A percentile compares a stretch with the other conserved stretches of the same genome.
phyloP scores from a whole-genome alignment of 2,888 invertebrate species.

The Apotomis capreana region DNA sequence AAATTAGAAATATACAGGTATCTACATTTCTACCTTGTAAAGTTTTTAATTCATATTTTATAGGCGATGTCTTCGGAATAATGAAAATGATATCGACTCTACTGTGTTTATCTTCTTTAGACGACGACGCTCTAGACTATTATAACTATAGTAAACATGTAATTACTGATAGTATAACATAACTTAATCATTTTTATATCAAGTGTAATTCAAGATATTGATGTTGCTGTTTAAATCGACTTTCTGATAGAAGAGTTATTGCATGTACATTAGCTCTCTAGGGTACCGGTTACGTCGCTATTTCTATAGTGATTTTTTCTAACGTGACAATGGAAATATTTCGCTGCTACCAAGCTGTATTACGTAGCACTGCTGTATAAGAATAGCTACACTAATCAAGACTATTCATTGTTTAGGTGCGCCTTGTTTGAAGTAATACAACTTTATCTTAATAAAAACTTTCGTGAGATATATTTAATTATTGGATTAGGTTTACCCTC shows the following conservation, averaged over 20 bases:
- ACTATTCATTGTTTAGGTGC: no score
- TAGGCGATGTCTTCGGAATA: no score
- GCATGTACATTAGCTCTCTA: conserved; percentile 37
- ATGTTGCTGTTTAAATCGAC: conserved; percentile 17
- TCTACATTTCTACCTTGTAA: no score
- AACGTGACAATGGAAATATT: conserved; percentile 6
- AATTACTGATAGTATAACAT: neutral
- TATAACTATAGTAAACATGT: neutral
- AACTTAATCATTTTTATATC: conserved; percentile 14
- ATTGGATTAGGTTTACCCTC: no score
- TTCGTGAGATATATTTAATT: no score
- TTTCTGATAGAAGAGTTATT: conserved; percentile 11
- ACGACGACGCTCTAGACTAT: neutral
- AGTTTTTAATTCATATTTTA: no score
- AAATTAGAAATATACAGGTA: no score
- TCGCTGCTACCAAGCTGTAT: neutral
- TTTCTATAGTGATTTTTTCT: conserved; percentile 6
- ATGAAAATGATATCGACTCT: neutral
- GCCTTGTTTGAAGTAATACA: no score
- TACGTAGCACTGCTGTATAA: no score
- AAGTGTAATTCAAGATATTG: conserved; percentile 15
- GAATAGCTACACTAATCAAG: no score
- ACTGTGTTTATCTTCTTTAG: neutral
- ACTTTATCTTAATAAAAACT: no score
- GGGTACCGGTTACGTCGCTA: conserved; percentile 6